These are phyloP conservation scores for Pristiophorus japonicus DNA, from an alignment of 2,113 vertebrate genomes.

Conservation along the genomic window DNA sequence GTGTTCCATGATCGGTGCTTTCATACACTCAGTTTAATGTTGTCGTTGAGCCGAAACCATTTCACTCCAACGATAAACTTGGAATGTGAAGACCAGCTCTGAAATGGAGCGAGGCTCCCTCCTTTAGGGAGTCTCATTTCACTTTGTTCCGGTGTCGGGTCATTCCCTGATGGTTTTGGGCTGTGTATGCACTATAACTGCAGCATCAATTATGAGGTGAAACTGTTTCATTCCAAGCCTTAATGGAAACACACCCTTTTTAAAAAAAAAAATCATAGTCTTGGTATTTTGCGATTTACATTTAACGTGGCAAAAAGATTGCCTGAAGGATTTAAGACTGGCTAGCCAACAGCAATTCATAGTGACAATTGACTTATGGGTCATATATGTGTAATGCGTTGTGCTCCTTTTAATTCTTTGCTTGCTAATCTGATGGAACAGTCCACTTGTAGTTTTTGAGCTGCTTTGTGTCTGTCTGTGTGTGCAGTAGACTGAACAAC, in stretches of 20 bases:
- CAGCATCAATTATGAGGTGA: not conserved
- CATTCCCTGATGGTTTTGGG: not conserved
- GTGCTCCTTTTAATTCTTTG: not conserved
- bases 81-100: not conserved
- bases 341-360: not conserved
- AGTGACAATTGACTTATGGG: not conserved
- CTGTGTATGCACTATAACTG: not conserved
- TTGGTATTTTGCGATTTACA: not conserved
- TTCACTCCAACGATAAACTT: not conserved
- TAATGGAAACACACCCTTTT: not conserved
- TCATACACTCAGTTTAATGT: not conserved
- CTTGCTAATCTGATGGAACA: slow-evolving; percentile 7
- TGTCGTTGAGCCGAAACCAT: not conserved
- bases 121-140: not conserved
- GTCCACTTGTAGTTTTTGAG: not conserved
- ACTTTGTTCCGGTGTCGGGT: not conserved
- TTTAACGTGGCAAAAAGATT: not conserved
- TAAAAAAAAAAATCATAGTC: not conserved
- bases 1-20: not conserved
- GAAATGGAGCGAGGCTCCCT: not conserved
- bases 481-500: not conserved
- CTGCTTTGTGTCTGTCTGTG: slow-evolving; percentile 16
- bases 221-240: not conserved
- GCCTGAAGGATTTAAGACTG: not conserved
- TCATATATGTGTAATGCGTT: not conserved